Percentiles rank a stretch among this genome's conserved stretches.
These are phyloP conservation scores for Myotis myotis DNA, from an alignment of 2,797 vertebrate species.

Conservation along the genomic window DNA sequence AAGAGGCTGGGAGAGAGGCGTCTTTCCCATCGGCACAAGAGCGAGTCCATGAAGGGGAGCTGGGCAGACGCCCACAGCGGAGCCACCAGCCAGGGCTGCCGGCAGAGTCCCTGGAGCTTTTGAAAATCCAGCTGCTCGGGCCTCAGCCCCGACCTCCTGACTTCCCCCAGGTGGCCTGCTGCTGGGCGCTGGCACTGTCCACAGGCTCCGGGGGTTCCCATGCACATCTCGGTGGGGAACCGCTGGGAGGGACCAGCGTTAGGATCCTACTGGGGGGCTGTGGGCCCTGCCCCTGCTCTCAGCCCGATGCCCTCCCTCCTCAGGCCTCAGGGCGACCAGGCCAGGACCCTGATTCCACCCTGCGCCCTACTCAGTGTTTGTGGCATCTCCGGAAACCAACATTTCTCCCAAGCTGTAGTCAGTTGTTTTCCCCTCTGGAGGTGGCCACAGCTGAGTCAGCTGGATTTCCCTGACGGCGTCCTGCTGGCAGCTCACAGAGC, in stretches of 20 bases:
- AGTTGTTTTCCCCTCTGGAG: background rate
- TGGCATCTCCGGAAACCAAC: background rate
- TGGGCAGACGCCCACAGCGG: background rate
- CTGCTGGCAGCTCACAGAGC: background rate
- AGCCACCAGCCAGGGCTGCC: background rate
- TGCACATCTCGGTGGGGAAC: background rate
- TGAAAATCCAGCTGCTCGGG: background rate
- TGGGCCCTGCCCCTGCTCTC: background rate
- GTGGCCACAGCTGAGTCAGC: background rate
- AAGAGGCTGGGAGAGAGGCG: background rate
- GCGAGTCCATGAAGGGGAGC: background rate
- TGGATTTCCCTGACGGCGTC: background rate
- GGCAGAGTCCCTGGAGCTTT: background rate
- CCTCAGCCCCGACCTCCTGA: background rate
- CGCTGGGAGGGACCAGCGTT: accelerated
- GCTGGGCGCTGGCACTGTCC: background rate
- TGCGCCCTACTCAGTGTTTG: background rate
- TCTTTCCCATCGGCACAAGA: background rate
- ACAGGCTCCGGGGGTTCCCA: background rate
- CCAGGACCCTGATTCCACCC: background rate
- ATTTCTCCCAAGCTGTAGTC: background rate
- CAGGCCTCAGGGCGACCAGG: background rate
- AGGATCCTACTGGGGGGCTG: background rate
- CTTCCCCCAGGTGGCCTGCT: background rate
- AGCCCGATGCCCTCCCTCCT: background rate